Percentiles rank a stretch among this genome's conserved stretches.
Conservation (phyloP, 2,113 vertebrate species). For the Perca schrenkii region DNA sequence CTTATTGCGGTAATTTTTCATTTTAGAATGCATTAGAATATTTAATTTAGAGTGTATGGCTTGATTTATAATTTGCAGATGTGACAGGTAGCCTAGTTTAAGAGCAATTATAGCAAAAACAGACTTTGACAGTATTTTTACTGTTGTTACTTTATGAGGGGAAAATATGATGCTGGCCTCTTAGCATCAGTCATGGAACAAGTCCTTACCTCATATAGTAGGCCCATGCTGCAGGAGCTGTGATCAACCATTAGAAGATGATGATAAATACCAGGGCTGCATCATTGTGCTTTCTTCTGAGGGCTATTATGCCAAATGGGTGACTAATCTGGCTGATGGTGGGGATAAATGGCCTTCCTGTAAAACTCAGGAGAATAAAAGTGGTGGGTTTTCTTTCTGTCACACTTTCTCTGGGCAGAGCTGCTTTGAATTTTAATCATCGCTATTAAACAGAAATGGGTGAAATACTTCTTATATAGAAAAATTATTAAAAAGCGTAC, state of each 20-base stretch:
- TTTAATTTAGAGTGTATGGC: background rate
- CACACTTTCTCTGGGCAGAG: background rate
- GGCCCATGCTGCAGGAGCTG: conserved; percentile 22
- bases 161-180: conserved; percentile 67
- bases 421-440: conserved; percentile 11
- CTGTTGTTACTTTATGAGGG: conserved; percentile 42
- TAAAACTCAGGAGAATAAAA: conserved; percentile 2
- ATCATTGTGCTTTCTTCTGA: conserved; percentile 19
- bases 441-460: background rate
- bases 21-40: background rate
- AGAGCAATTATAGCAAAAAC: conserved; percentile 18
- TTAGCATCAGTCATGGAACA: conserved; percentile 44
- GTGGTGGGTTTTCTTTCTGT: conserved; percentile 4
- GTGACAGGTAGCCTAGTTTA: conserved; percentile 9
- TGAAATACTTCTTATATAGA: background rate
- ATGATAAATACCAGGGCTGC: conserved; percentile 48
- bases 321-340: conserved; percentile 53
- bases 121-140: conserved; percentile 29
- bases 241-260: conserved; percentile 41
- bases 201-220: conserved; percentile 55
- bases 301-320: conserved; percentile 27
- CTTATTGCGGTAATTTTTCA: background rate
- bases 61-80: conserved; percentile 28
- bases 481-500: background rate
- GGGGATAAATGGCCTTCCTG: conserved; percentile 24